These are phyloP conservation scores for Chymomyza amoena DNA, from an alignment of 2,888 invertebrate species.

Conservation along the genomic window DNA sequence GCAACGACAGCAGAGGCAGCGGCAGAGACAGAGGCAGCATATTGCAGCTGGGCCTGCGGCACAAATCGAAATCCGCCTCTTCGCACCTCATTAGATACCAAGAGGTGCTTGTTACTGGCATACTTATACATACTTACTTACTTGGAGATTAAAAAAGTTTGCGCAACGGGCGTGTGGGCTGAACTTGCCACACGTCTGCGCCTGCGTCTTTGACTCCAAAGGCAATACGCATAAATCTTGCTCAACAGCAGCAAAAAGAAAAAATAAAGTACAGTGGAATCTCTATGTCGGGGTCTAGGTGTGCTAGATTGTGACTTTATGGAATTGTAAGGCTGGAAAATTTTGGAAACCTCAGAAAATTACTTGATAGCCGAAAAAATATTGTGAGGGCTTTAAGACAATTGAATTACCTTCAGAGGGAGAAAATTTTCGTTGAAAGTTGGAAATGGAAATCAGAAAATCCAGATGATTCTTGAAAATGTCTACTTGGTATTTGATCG, in stretches of 20 bases:
- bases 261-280: not conserved
- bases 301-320: too few relatives aligned
- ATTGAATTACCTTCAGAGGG: too few relatives aligned
- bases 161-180: conserved; percentile 23
- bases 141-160: conserved; percentile 17
- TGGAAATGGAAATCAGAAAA: too few relatives aligned
- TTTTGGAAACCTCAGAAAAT: too few relatives aligned
- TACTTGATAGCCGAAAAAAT: too few relatives aligned
- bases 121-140: not conserved
- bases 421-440: too few relatives aligned
- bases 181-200: conserved; percentile 5
- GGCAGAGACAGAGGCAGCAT: not conserved
- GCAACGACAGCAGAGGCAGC: too few relatives aligned
- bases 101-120: conserved; percentile 8
- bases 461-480: too few relatives aligned
- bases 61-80: conserved; percentile 46
- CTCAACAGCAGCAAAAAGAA: not conserved
- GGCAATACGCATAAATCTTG: not conserved
- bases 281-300: not conserved
- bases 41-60: conserved; percentile 36
- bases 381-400: too few relatives aligned
- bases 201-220: not conserved
- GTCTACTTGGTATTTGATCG: too few relatives aligned
- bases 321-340: too few relatives aligned
- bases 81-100: conserved; percentile 67